Base-by-base conservation (phyloP, 1,140 invertebrate species). In the Drosophila burlai region DNA sequence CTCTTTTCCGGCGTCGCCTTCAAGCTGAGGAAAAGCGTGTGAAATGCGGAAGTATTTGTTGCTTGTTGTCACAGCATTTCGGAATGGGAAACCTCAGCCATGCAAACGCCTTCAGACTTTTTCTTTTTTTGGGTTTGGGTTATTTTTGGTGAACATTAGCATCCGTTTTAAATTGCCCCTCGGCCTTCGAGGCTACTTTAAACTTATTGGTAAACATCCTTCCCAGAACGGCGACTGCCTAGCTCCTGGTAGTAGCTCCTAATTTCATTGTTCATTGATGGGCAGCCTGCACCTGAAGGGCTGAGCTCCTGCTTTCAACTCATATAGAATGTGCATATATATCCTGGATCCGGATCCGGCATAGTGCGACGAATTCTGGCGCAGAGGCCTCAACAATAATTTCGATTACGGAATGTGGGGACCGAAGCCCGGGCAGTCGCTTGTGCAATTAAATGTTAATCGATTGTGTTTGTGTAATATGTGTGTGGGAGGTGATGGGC, bases 361-460 rank as follows among this genome's bases (percentile, higher is more conserved):
- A 49, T 71, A 42, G 57, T 58, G 50, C 68, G 36, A 49, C 65
- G 50, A 49, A 64, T 47, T 55, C 63, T 76, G 54, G 42, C 21
- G n/a, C 57, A 29, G 76, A 73, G 68, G 31, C 16, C 47, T 59
- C 52, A 86, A 87, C 77, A 83, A 83, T 87, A 89, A 89, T 81
- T 83, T 87, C 83, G 80, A 87, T 89, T 83, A 78, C 76, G 31
- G 64, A 76, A 71, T 77, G 55, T 55, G 76, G 38, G 68, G 52
- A 24, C 58, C 64, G 38, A 73, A 74, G 64, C 62, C 82, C 58
- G 38, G 54, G 50, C 73, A 64, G 65, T 66, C 69, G 47, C 77
- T 83, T 60, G 67, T 83, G 73, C 68, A 89, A 89, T 87, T 87
- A 87, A 87, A 87, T 87, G 84, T 81, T 87, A 87, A 87, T 89